These are phyloP conservation scores for Hexactinellida sp. DNA, from an alignment of 37 sponge, comb jelly and placozoan genomes.

Conservation along the genomic window DNA sequence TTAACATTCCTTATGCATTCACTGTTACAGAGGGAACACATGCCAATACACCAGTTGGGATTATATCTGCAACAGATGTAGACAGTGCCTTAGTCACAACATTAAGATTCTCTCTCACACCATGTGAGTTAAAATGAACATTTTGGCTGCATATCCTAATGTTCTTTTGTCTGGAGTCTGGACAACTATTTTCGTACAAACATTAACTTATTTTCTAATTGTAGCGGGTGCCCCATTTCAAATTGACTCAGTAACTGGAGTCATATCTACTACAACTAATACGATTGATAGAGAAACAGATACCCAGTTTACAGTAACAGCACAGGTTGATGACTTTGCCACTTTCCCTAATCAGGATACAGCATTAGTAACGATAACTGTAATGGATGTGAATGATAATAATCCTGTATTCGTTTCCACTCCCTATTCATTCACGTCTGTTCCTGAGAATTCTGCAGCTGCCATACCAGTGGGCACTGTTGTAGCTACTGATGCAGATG, in stretches of 20 bases:
- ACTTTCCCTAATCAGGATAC: not conserved
- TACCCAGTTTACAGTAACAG: constrained; percentile 20
- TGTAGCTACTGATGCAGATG: constrained; percentile 44
- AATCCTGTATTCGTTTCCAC: constrained; percentile 17
- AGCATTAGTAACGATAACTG: not conserved
- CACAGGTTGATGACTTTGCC: constrained; percentile 35
- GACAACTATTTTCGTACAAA: not conserved
- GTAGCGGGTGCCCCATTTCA: not conserved
- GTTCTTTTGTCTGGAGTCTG: not conserved
- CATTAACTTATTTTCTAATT: not conserved
- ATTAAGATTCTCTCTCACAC: not conserved
- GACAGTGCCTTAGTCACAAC: not conserved
- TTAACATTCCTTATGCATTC: not conserved
- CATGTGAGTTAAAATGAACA: constrained; percentile 1
- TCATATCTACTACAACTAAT: not conserved
- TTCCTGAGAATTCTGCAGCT: constrained; percentile 28
- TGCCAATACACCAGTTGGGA: not conserved
- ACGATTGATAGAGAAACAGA: constrained; percentile 49
- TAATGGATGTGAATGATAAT: constrained; percentile 36
- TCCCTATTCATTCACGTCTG: not conserved
- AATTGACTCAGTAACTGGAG: not conserved
- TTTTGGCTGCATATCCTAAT: not conserved
- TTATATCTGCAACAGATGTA: not conserved
- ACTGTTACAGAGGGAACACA: constrained; percentile 8
- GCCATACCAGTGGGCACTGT: constrained; percentile 23